Evolutionary conservation across 2,113 vertebrate genomes (phyloP).

Genomic region (Penelope pileata): DNA sequence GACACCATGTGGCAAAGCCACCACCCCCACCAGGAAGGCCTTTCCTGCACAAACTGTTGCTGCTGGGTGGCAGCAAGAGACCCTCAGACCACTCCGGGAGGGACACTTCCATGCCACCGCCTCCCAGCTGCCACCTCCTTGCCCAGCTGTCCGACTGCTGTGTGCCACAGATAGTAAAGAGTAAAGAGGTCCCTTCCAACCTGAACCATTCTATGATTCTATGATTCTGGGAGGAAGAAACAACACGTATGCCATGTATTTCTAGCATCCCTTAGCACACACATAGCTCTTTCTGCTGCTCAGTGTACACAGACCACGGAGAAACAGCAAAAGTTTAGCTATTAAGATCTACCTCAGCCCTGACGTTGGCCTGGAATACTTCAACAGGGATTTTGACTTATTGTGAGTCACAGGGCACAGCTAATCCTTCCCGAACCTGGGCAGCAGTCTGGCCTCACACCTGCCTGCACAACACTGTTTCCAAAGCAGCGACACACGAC

Average conservation of each 20-base stretch:
- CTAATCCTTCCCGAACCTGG: conserved; percentile 32
- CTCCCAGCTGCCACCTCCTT: not conserved
- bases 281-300: not conserved
- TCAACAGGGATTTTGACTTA: not conserved
- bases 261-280: not conserved
- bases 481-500: rapidly evolving
- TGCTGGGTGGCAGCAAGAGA: not conserved
- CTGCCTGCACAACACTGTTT: not conserved
- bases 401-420: conserved; percentile 1
- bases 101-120: not conserved
- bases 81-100: not conserved
- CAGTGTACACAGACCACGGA: not conserved
- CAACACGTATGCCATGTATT: not conserved
- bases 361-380: conserved; percentile 7
- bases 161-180: not conserved
- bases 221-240: not conserved
- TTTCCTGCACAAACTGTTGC: not conserved
- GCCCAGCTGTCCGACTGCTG: not conserved
- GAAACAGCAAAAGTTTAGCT: not conserved
- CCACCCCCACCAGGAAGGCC: not conserved
- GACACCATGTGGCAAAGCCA: not conserved
- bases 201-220: no score
- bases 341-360: conserved; percentile 1
- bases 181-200: no score
- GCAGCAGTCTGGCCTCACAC: conserved; percentile 14